Conservation (phyloP, 2,113 vertebrate species). For the Clupea harengus region DNA sequence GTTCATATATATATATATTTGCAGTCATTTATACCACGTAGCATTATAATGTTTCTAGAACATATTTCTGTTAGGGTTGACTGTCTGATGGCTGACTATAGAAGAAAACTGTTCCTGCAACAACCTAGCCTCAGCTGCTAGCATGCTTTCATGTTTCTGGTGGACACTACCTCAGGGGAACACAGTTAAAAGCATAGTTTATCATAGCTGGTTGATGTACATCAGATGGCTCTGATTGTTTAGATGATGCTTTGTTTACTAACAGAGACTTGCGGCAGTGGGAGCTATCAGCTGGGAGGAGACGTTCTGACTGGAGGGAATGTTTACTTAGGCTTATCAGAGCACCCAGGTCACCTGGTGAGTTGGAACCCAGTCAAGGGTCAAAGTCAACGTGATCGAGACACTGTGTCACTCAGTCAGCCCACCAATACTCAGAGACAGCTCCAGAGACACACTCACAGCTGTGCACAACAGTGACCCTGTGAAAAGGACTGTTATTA, state of each 20-base stretch:
- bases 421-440: not conserved
- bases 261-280: not conserved
- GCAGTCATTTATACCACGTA: too few species aligned
- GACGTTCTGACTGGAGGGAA: not conserved
- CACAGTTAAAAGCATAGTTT: not conserved
- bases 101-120: too few species aligned
- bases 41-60: too few species aligned
- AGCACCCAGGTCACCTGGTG: constrained; percentile 49
- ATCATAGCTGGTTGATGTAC: too few species aligned
- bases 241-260: not conserved
- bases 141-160: not conserved
- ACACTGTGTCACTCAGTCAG: not conserved
- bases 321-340: constrained; percentile 56
- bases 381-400: constrained; percentile 56
- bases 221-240: not conserved
- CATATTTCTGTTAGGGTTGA: too few species aligned
- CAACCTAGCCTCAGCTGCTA: not conserved
- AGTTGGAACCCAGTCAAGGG: constrained; percentile 56
- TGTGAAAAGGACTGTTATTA: not conserved
- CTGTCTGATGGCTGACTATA: not conserved
- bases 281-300: not conserved
- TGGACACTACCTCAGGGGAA: not conserved
- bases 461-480: not conserved
- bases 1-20: too few species aligned
- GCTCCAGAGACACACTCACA: not conserved